Evolutionary conservation across 2,797 vertebrate genomes (phyloP), one percentile per base, ranked within the genome.

Genomic region (Paedocypris micromegethes): DNA sequence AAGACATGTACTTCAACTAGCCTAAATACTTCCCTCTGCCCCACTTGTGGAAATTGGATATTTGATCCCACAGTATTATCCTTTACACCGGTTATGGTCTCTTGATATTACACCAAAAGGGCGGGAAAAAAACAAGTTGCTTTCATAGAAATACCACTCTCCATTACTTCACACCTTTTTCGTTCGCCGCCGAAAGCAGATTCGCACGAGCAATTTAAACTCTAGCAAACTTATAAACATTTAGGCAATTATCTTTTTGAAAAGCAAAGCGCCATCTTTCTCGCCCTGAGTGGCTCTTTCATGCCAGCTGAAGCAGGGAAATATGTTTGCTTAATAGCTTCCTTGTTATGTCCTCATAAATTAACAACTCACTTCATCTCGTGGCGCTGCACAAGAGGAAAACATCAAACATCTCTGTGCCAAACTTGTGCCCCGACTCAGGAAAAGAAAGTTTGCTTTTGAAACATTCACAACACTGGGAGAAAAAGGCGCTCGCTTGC

Each of bases 1-100:
- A 90, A 70, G 84, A 88, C 86, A 83, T 84, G 86, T 84, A 85
- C 82, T 89, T 86, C 80, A 81, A 82, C 81, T 85, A 84, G 86
- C 86, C 84, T 87, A 88, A 90, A 89, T 85, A 88, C 88, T 89
- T 89, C 86, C 88, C 82, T 77, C 82, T 83, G 86, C 79, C 84
- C 82, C 86, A 86, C 79, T 87, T 88, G 88, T 87, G 85, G 83
- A 89, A 88, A 90, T 87, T 84, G 83, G 83, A 85, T 81, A 73
- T 79, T 79, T 77, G 73, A 80, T 77, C 76, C 84, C 82, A 84
- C 81, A 78, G 86, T 83, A 83, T 80, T 83, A 80, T 76, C 84
- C 82, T 79, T 78, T 81, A 85, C 86, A 86, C 84, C 83, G 80
- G 82, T 80, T 84, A 72, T 74, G 70, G 79, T 76, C 77, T 80